Evolutionary conservation across 2,797 vertebrate species (phyloP).

Genomic region (Protonibea diacanthus): DNA sequence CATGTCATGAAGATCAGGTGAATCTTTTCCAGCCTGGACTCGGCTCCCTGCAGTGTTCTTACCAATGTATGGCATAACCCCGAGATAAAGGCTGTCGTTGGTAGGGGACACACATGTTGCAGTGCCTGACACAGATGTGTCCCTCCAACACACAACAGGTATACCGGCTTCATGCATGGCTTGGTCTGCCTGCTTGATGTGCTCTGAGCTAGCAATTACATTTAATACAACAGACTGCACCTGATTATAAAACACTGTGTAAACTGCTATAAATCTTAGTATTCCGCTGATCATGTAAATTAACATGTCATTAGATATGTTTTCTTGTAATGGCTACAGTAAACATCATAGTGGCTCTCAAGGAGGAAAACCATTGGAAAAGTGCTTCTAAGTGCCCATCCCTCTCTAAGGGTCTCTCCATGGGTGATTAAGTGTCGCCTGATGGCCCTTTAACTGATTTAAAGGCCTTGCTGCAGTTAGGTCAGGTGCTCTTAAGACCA

Average conservation of each 20-base stretch:
- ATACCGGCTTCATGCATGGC: conserved; percentile 46
- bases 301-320: not conserved
- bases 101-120: conserved; percentile 35
- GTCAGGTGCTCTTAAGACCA: conserved; percentile 68
- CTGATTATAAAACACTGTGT: not conserved
- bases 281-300: conserved; percentile 11
- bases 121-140: conserved; percentile 61
- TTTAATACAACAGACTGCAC: conserved; percentile 8
- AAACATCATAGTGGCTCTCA: conserved; percentile 24
- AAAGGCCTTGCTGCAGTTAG: conserved; percentile 52
- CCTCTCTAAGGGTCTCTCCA: conserved; percentile 41
- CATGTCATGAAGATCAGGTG: not conserved
- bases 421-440: conserved; percentile 55
- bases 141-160: conserved; percentile 54
- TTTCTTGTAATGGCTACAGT: conserved; percentile 20
- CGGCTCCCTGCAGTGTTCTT: not conserved
- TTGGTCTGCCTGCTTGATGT: conserved; percentile 42
- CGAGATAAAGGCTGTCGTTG: conserved; percentile 7
- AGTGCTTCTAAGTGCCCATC: conserved; percentile 40
- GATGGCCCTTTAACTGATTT: conserved; percentile 69
- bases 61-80: conserved; percentile 1
- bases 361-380: conserved; percentile 30
- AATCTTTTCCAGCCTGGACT: not conserved
- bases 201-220: conserved; percentile 28
- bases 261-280: conserved; percentile 3